Evolutionary conservation across 2,888 invertebrate genomes (phyloP), one percentile per base, ranked within the genome.

Genomic region (Camptogramma bilineatum): DNA sequence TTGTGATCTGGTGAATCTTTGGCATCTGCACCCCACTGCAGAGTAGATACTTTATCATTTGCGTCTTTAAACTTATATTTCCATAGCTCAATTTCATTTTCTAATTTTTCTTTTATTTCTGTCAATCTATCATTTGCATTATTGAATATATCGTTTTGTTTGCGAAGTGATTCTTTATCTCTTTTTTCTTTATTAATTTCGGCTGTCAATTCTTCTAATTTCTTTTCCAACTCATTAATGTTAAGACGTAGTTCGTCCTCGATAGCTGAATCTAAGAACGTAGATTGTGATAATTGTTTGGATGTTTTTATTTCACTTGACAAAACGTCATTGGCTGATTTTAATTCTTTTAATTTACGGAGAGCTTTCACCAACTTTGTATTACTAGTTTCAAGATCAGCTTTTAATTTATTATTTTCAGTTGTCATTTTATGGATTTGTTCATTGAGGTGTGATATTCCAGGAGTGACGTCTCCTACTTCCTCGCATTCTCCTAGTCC

Each of bases 311-410:
- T 75, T 81, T 95, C 94, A 61, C 93, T 93, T 10, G 87, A 85
- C 42, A 96, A 82, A 72, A 93, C 90, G 42, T 96, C 96, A 78
- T 95, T 94, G 66, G 94, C 94, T 1, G 88, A 86, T 85, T 98
- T 98, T 59, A 97, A 94, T 80, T 97, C 96, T 84, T 97, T 98
- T 48, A 98, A 87, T 84, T 97, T 98, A 76, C 96, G 96, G 73
- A 98, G 90, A 70, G 97, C 94, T 88, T 97, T 98, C 1, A 95
- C 94, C 31, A 96, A 95, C 81, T 97, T 97, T 0, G 95, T 86
- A 82, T 96, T 96, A 65, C 94, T 88, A 28, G 94, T 89, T 69
- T 95, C 94, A 8, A 96, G 92, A 73, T 96, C 96, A 59, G 94
- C 93, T 62, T 94, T 88, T 18, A 96, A 83, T 50, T 89, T 87